phyloP scores from a whole-genome alignment of 2,888 invertebrate species.

The Argyra leucocephala region DNA sequence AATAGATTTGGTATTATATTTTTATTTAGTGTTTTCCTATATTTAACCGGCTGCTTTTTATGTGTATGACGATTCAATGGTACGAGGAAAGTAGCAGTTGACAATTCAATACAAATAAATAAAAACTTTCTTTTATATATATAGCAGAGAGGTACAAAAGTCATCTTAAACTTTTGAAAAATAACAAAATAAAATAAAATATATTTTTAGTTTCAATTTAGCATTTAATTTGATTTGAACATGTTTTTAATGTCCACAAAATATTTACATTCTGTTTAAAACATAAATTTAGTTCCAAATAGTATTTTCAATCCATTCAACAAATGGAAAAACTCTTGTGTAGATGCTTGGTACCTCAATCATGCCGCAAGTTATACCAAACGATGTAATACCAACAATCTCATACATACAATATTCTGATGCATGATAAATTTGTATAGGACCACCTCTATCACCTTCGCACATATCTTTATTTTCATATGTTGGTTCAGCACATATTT shows the following conservation, averaged over 20 bases:
- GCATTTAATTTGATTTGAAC: not conserved
- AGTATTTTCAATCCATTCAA: conserved; percentile 51
- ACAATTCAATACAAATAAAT: too few species aligned
- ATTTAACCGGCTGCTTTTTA: too few species aligned
- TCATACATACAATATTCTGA: conserved; percentile 37
- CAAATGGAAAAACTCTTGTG: conserved; percentile 48
- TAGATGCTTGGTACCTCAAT: conserved; percentile 49
- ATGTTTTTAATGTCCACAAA: not conserved
- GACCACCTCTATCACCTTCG: conserved; percentile 42
- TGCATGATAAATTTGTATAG: conserved; percentile 34
- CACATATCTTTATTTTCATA: conserved; percentile 41
- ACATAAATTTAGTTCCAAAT: conserved; percentile 48
- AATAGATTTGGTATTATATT: too few species aligned
- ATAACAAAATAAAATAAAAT: too few species aligned
- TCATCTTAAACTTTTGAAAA: too few species aligned
- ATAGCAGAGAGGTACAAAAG: too few species aligned
- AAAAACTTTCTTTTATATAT: too few species aligned
- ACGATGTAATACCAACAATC: conserved; percentile 40
- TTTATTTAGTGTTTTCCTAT: too few species aligned
- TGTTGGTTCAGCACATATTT: conserved; percentile 43
- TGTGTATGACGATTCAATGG: too few species aligned
- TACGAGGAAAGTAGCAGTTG: too few species aligned
- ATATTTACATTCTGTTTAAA: not conserved
- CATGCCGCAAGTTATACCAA: conserved; percentile 43
- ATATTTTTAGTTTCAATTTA: not conserved